Evolutionary conservation across 2,797 vertebrate species (phyloP).

Genomic region (Serranus cabrilla): DNA sequence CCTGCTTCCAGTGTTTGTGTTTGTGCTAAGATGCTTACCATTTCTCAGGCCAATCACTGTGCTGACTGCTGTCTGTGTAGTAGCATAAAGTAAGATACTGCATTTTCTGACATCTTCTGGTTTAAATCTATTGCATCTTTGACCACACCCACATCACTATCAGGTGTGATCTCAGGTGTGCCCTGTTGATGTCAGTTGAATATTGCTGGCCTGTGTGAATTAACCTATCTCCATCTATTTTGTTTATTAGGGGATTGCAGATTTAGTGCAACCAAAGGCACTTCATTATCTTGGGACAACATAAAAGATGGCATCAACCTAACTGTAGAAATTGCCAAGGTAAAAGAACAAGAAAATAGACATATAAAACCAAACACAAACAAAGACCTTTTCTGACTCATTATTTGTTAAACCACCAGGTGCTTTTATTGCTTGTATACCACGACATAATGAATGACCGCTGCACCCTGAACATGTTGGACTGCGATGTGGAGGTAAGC

Average conservation of each 20-base stretch:
- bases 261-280: constrained; percentile 78
- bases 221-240: constrained; percentile 12
- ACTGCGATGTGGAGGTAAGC: constrained; percentile 89
- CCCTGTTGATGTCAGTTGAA: background rate
- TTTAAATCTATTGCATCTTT: background rate
- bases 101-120: background rate
- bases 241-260: constrained; percentile 81
- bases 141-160: background rate
- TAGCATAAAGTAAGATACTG: background rate
- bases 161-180: constrained; percentile 17
- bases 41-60: background rate
- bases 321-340: constrained; percentile 93
- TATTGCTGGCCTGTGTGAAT: background rate
- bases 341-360: constrained; percentile 58
- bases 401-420: constrained; percentile 76
- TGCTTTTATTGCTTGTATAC: constrained; percentile 90
- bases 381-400: background rate
- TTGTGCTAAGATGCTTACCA: background rate
- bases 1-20: background rate
- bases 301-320: constrained; percentile 82
- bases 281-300: constrained; percentile 83
- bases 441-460: constrained; percentile 89
- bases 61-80: background rate
- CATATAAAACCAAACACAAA: background rate
- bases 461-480: constrained; percentile 83